Evolutionary conservation across 2,888 invertebrate genomes (phyloP), one percentile per base, ranked within the genome.

Genomic region (Aquatica leii): DNA sequence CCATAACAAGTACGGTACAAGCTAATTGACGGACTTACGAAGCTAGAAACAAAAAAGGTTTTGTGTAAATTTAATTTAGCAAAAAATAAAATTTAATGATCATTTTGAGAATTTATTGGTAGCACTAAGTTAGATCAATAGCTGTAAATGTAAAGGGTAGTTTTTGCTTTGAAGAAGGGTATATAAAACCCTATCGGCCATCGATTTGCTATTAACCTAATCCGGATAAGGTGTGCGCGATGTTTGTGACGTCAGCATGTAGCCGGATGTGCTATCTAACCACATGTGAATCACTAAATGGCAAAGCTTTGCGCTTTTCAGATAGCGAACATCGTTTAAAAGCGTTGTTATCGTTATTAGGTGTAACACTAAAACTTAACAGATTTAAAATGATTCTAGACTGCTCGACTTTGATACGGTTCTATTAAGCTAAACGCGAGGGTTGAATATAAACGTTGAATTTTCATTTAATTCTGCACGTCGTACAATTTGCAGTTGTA

Each of bases 181-280:
- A 58, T 61, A 64, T 67, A 67, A 67, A 64, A 64, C 62, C 52
- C 59, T 60, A 67, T 64, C 66, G 51, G 53, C 59, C 56, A 67
- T 67, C 63, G 66, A 67, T 67, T 67, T 67, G 35, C 66, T 67
- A 67, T 67, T 67, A 67, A 60, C 66, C 57, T 67, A 64, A 67
- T 64, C 60, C 60, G 58, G 60, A 64, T 67, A 67, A 67, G 66
- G 66, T 60, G 62, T 63, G 58, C 48, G 58, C 56, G 61, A 65
- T 61, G 60, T 58, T 54, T 49, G 57, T 60, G 65, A 60, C 61
- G 58, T 60, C 60, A 65, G 55, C 57, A 53, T 65, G 65, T 65
- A 65, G 37, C 61, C 65, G 65, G 65, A 65, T 65, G 61, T 61
- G 65, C 60, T 65, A 65, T 65, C 65, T 65, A 61, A 57, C 65